phyloP scores from a whole-genome alignment of 2,888 invertebrate species.

The Creontiades dilutus region DNA sequence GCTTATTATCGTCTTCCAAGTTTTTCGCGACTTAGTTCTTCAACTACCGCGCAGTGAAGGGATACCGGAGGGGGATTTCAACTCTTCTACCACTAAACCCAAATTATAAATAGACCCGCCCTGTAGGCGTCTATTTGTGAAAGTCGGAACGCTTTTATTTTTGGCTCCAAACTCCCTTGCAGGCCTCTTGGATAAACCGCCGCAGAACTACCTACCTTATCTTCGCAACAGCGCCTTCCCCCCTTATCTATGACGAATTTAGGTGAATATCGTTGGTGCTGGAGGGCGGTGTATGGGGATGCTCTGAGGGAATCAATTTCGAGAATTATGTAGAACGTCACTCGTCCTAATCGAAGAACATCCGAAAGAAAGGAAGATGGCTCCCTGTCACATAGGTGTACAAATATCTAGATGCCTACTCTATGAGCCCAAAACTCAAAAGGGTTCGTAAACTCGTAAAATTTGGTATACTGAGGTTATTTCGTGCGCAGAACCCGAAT shows the following conservation, averaged over 20 bases:
- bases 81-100: slow-evolving; percentile 57
- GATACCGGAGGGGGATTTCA: background rate
- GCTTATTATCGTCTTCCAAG: slow-evolving; percentile 25
- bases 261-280: background rate
- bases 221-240: slow-evolving; percentile 10
- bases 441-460: no score
- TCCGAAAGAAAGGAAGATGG: no score
- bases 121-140: slow-evolving; percentile 70
- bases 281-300: no score
- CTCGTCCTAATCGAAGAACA: no score
- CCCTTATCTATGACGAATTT: background rate
- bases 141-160: slow-evolving; percentile 68
- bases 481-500: no score
- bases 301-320: no score
- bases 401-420: no score
- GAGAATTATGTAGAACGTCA: no score
- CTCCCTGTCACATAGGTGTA: no score
- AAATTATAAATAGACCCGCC: slow-evolving; percentile 65
- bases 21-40: slow-evolving; percentile 37
- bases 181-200: slow-evolving; percentile 54
- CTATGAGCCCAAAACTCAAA: no score
- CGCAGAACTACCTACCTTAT: slow-evolving; percentile 57
- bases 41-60: slow-evolving; percentile 15
- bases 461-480: no score
- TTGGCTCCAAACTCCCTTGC: slow-evolving; percentile 54